phyloP scores from a whole-genome alignment of 2,797 vertebrate species.

The Rachycentron canadum region DNA sequence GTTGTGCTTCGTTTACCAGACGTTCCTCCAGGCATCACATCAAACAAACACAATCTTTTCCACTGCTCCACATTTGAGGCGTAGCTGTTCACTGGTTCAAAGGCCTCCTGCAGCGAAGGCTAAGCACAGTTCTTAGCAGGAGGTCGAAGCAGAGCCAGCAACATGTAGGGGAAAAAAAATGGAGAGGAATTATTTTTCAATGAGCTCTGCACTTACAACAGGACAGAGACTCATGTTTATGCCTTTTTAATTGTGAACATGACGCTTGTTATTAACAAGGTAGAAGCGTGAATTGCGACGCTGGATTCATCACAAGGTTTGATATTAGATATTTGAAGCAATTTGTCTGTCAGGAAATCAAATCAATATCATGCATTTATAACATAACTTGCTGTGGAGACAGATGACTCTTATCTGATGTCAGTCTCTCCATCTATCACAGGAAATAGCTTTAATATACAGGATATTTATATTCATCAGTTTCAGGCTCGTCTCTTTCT shows the following conservation, averaged over 20 bases:
- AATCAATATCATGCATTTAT: too few species aligned
- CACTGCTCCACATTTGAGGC: constrained; percentile 21
- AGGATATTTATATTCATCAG: too few species aligned
- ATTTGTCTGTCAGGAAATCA: too few species aligned
- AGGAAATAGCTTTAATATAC: too few species aligned
- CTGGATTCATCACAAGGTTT: too few species aligned
- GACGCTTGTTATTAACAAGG: not conserved
- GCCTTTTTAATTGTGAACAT: not conserved
- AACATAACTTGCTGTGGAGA: too few species aligned
- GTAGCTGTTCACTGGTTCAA: constrained; percentile 46
- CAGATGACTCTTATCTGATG: too few species aligned
- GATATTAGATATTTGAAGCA: too few species aligned
- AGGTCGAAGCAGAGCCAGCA: constrained; percentile 15
- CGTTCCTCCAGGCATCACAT: constrained; percentile 34
- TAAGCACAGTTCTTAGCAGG: constrained; percentile 25
- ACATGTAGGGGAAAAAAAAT: not conserved
- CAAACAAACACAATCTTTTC: constrained; percentile 42
- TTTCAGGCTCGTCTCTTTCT: too few species aligned
- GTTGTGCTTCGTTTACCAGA: constrained; percentile 11
- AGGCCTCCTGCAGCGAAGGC: constrained; percentile 17
- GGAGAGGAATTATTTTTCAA: not conserved
- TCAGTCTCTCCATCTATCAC: too few species aligned
- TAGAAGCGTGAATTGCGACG: not conserved
- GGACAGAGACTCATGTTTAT: not conserved
- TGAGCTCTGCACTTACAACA: not conserved